Evolutionary conservation across 2,888 invertebrate genomes (phyloP).

Genomic region (Ecliptopera silaceata): DNA sequence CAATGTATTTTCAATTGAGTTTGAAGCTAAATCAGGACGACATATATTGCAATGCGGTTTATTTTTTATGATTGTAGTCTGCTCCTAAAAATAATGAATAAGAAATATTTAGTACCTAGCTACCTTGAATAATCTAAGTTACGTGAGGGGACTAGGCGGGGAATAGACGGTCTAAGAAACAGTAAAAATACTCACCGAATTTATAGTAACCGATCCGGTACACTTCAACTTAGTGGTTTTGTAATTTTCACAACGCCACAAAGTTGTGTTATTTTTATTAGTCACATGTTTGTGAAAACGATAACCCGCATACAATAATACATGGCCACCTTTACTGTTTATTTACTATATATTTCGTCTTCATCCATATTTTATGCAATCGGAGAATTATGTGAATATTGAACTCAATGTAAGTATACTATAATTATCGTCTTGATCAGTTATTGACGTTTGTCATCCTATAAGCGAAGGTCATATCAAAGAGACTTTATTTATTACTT

Average conservation of each 20-base stretch:
- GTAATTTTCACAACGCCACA: conserved; percentile 13
- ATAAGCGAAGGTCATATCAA: no score
- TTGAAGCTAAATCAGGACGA: conserved; percentile 15
- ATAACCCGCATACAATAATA: conserved; percentile 4
- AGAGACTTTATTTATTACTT: no score
- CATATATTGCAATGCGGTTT: conserved; percentile 16
- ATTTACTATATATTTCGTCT: no score
- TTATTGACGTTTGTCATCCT: no score
- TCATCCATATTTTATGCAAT: no score
- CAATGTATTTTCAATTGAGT: conserved; percentile 17
- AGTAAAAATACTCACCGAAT: conserved; percentile 14
- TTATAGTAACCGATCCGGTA: conserved; percentile 16
- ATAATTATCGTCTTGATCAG: no score
- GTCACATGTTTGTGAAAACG: conserved; percentile 13
- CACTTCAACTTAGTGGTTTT: conserved; percentile 12
- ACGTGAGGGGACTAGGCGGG: conserved; percentile 12
- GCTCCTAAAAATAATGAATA: conserved; percentile 15
- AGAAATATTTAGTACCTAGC: conserved; percentile 14
- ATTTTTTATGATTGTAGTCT: conserved; percentile 12
- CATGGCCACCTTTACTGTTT: neutral
- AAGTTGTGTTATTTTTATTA: conserved; percentile 12
- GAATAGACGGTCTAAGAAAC: conserved; percentile 11
- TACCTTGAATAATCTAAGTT: conserved; percentile 13
- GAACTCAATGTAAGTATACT: no score
- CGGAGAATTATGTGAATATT: no score